These are phyloP conservation scores for Ibidorhyncha struthersii DNA, from an alignment of 2,113 vertebrate species.

Conservation along the genomic window DNA sequence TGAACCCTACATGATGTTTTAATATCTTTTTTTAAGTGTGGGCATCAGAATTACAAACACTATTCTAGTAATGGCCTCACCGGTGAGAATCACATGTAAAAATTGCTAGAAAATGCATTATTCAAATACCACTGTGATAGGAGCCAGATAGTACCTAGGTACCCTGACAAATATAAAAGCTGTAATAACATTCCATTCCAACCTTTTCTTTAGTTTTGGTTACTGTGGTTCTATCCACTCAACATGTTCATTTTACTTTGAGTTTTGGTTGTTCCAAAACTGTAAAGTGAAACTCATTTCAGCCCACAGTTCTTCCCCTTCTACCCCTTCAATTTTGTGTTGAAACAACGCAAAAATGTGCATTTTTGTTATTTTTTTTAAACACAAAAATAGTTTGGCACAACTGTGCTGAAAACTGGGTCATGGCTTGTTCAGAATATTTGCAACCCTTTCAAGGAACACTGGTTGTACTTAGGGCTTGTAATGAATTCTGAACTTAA, in stretches of 20 bases:
- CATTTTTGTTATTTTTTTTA: slow-evolving; percentile 59
- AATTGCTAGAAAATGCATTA: not conserved
- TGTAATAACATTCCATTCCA: slow-evolving; percentile 45
- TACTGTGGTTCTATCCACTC: slow-evolving; percentile 28
- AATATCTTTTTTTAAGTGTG: not conserved
- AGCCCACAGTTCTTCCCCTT: slow-evolving; percentile 23
- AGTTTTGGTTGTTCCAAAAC: slow-evolving; percentile 42
- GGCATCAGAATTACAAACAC: not conserved
- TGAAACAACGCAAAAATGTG: slow-evolving; percentile 48
- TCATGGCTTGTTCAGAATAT: slow-evolving; percentile 25
- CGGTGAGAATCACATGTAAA: not conserved
- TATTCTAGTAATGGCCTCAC: not conserved
- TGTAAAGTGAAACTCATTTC: slow-evolving; percentile 45
- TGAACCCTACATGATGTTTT: not conserved
- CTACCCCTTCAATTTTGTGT: slow-evolving; percentile 25
- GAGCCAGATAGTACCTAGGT: not conserved
- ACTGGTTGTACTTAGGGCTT: not conserved
- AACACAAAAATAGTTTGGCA: slow-evolving; percentile 39
- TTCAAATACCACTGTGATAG: not conserved
- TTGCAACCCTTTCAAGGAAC: slow-evolving; percentile 54
- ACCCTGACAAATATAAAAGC: not conserved
- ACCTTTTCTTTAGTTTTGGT: slow-evolving; percentile 12
- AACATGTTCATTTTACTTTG: not conserved
- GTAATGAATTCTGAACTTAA: not conserved
- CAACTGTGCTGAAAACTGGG: slow-evolving; percentile 28